phyloP scores from a whole-genome alignment of 2,888 invertebrate genomes.

The Trachelus iudaicus region DNA sequence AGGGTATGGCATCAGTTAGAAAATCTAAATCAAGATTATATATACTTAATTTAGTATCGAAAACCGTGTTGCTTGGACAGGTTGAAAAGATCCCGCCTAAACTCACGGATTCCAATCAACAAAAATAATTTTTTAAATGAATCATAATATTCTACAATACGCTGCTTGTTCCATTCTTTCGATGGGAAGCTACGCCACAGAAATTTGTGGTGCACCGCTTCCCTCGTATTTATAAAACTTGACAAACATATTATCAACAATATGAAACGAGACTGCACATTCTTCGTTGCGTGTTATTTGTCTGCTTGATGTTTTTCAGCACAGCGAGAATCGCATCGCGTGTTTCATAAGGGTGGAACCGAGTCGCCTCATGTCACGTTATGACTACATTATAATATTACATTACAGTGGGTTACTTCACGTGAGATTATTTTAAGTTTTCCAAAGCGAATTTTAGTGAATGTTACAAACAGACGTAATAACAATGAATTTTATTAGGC shows the following conservation, averaged over 20 bases:
- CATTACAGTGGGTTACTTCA: background rate
- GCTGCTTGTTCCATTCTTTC: background rate
- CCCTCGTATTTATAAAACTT: background rate
- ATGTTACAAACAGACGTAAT: background rate
- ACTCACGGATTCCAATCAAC: background rate
- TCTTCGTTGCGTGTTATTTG: background rate
- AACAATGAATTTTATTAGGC: constrained; percentile 32
- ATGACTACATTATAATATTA: background rate
- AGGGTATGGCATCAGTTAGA: background rate
- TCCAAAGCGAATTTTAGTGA: background rate
- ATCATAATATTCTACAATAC: background rate
- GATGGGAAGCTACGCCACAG: background rate
- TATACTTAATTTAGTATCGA: background rate
- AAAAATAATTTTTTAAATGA: background rate
- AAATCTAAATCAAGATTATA: background rate
- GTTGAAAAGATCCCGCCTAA: background rate
- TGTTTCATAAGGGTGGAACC: background rate
- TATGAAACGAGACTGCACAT: background rate
- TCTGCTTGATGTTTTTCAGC: background rate
- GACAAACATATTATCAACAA: background rate
- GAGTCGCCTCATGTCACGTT: background rate
- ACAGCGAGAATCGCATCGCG: background rate
- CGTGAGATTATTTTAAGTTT: background rate
- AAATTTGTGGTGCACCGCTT: background rate
- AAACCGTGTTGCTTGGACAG: background rate